phyloP scores from a whole-genome alignment of 2,888 invertebrate genomes.

The Philaethria dido region DNA sequence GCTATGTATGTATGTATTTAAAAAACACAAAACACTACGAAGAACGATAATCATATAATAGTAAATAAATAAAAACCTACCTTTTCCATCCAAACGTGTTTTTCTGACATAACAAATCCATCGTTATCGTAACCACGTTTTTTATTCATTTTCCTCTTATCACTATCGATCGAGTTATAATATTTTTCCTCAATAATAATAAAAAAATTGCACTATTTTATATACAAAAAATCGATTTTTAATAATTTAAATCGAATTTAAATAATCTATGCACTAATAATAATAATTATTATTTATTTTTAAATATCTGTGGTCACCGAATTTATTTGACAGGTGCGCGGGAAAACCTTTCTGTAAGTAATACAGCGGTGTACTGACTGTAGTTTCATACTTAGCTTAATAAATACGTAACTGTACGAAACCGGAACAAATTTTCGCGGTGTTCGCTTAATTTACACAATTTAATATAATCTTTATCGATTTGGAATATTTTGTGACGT shows the following conservation, averaged over 20 bases:
- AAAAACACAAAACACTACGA: neutral
- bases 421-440: slow-evolving; percentile 49
- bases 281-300: neutral
- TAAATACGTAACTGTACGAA: slow-evolving; percentile 55
- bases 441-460: slow-evolving; percentile 30
- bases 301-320: slow-evolving; percentile 34
- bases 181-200: slow-evolving; percentile 41
- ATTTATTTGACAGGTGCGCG: slow-evolving; percentile 51
- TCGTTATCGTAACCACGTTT: slow-evolving; percentile 67
- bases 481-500: slow-evolving; percentile 7
- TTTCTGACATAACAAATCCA: slow-evolving; percentile 70
- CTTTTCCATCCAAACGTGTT: slow-evolving; percentile 59
- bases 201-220: slow-evolving; percentile 38
- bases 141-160: slow-evolving; percentile 49
- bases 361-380: slow-evolving; percentile 55
- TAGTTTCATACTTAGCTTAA: slow-evolving; percentile 56
- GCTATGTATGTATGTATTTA: too few species aligned
- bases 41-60: neutral
- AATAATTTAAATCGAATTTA: neutral
- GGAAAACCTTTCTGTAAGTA: slow-evolving; percentile 57
- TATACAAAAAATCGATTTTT: slow-evolving; percentile 6
- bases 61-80: slow-evolving; percentile 45
- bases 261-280: slow-evolving; percentile 8
- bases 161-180: slow-evolving; percentile 28
- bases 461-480: slow-evolving; percentile 1